phyloP scores from a whole-genome alignment of 2,888 invertebrate species.

The Cerastis leucographa region DNA sequence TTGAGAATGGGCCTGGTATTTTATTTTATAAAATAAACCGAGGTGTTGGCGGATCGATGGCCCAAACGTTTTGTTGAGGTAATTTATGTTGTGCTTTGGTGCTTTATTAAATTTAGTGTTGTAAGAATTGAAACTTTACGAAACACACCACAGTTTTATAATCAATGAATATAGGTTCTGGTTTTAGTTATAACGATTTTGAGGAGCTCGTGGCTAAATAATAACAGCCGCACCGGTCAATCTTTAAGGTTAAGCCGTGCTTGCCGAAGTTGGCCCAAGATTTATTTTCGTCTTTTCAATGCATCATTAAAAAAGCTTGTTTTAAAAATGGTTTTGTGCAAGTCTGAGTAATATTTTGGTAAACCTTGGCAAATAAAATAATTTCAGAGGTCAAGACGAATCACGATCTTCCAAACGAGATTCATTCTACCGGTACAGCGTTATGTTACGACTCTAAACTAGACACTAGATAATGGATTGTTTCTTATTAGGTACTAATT shows the following conservation, averaged over 20 bases:
- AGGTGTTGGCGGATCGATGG: constrained; percentile 35
- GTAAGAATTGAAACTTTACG: not conserved
- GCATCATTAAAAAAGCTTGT: too few relatives aligned
- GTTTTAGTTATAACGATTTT: not conserved
- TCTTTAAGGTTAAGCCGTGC: too few relatives aligned
- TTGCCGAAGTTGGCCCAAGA: too few relatives aligned
- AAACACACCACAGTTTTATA: not conserved
- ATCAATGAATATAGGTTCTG: not conserved
- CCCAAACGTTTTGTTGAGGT: constrained; percentile 6
- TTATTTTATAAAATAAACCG: constrained; percentile 30
- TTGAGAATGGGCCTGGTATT: constrained; percentile 37
- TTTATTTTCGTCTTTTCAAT: too few relatives aligned
- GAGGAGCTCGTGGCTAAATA: not conserved
- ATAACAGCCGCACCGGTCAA: too few relatives aligned
- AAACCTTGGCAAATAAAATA: constrained; percentile 4
- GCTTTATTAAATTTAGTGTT: constrained; percentile 12
- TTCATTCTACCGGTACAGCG: not conserved
- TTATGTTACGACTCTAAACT: not conserved
- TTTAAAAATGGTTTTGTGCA: too few relatives aligned
- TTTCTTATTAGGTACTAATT: not conserved
- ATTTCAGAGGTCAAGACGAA: not conserved
- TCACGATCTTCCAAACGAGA: not conserved
- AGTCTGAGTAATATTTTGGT: not conserved
- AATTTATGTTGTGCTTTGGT: constrained; percentile 4
- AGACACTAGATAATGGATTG: not conserved